Evolutionary conservation across 2,797 vertebrate genomes (phyloP).

Genomic region (Ambastaia sidthimunki): DNA sequence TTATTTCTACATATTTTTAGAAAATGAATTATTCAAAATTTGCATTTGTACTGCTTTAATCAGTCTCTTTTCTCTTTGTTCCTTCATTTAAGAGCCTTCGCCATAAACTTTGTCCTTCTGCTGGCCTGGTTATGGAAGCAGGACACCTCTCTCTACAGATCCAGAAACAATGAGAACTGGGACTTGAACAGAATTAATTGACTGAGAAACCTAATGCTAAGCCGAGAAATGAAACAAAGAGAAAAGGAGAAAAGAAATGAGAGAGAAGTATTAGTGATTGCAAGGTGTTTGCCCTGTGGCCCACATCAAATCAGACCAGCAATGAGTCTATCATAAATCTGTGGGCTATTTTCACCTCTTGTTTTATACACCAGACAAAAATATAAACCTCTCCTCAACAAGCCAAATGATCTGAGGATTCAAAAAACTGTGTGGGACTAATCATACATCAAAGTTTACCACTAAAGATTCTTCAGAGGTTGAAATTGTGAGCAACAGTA

Average conservation of each 20-base stretch:
- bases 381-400: no score
- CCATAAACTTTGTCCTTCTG: constrained; percentile 32
- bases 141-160: constrained; percentile 26
- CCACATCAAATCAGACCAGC: not conserved
- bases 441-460: no score
- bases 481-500: no score
- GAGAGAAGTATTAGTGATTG: not conserved
- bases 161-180: constrained; percentile 27
- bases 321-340: no score
- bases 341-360: no score
- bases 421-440: no score
- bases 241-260: constrained; percentile 10
- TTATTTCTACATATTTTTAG: not conserved
- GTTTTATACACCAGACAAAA: no score
- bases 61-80: constrained; percentile 30
- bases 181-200: constrained; percentile 16
- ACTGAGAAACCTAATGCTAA: constrained; percentile 25
- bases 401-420: no score
- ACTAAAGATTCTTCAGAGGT: no score
- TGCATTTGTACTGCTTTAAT: constrained; percentile 26
- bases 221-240: constrained; percentile 4
- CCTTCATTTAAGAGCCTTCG: constrained; percentile 22
- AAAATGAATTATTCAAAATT: constrained; percentile 33
- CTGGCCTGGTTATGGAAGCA: constrained; percentile 48
- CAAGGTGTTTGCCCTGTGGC: not conserved